Evolutionary conservation across 2,888 invertebrate genomes (phyloP).

Genomic region (Capitulum mitella): DNA sequence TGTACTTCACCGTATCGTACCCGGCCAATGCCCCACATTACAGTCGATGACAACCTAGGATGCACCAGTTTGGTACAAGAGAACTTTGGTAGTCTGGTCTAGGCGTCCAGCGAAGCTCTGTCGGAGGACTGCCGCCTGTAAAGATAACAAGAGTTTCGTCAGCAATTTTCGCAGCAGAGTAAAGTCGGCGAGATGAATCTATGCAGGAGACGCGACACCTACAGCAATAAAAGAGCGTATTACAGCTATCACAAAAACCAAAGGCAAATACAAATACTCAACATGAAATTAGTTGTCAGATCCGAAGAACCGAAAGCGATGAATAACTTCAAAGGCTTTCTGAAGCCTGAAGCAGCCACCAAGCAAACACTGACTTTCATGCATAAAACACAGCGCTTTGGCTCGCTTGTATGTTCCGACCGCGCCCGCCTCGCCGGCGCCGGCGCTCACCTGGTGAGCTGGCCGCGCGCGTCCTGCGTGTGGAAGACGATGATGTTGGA

Average conservation of each 20-base stretch:
- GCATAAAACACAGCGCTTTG: neutral
- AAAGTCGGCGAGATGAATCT: too few species aligned
- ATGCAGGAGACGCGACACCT: too few species aligned
- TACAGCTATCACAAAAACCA: neutral
- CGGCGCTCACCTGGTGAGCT: slow-evolving; percentile 33
- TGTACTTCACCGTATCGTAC: too few species aligned
- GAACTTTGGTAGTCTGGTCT: too few species aligned
- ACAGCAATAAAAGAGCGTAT: neutral
- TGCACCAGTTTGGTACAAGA: too few species aligned
- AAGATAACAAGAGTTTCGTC: neutral
- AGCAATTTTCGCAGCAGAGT: neutral
- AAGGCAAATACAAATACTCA: too few species aligned
- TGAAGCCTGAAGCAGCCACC: too few species aligned
- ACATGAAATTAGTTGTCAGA: neutral
- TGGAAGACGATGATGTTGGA: slow-evolving; percentile 36
- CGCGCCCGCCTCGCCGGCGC: neutral
- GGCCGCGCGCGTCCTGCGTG: slow-evolving; percentile 35
- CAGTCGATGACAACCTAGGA: too few species aligned
- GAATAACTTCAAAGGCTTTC: too few species aligned
- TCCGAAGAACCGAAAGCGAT: neutral
- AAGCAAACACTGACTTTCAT: neutral
- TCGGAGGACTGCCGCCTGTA: neutral
- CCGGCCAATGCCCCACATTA: too few species aligned
- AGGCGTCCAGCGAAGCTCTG: neutral
- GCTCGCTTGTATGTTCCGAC: neutral